Base-by-base conservation (phyloP, 1,140 invertebrate genomes). In the Heliothis subflexa region DNA sequence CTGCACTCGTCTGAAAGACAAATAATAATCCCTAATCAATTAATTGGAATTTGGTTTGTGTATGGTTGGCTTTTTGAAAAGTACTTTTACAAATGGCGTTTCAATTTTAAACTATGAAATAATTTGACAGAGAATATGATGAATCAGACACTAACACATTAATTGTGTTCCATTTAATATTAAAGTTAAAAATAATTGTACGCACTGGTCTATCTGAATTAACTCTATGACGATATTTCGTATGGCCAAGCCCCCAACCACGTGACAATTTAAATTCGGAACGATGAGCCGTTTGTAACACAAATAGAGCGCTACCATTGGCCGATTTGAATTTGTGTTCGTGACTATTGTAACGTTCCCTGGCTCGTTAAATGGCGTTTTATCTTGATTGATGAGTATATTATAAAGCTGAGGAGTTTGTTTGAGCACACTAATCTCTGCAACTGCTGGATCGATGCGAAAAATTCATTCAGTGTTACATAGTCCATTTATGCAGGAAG, bases 321-420 rank as follows among this genome's bases (percentile, higher is more conserved):
- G 75, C n/a, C 54, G 52, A 57, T 47, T 70, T 68, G 61, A 78
- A 78, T 76, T 45, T 70, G 50, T 57, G 54, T 70, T 70, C 75
- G 52, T 66, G 62, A 66, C 40, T 45, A 21, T 21, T 33, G 40
- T n/a, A 28, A 28, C 66, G 66, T 70, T 16, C 50, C 21, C 18
- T 21, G 25, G 66, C n/a, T 45, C 33, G 33, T 40, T 40, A 40
- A 40, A 5, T 40, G 33, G 33, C 5, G 33, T 33, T 33, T 33
- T 33, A 3, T 33, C 5, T 40, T 7, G 33, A 9, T 40, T 7
- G 33, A 40, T 40, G 33, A 9, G 33, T 3, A 33, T 3, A 33
- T n/a, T n/a, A n/a, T n/a, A n/a, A n/a, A n/a, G n/a, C n/a, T n/a
- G n/a, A n/a, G n/a, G n/a, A n/a, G n/a, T n/a, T n/a, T n/a, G n/a